Conservation (phyloP, 2,888 invertebrate species). For the Nesidiocoris tenuis region DNA sequence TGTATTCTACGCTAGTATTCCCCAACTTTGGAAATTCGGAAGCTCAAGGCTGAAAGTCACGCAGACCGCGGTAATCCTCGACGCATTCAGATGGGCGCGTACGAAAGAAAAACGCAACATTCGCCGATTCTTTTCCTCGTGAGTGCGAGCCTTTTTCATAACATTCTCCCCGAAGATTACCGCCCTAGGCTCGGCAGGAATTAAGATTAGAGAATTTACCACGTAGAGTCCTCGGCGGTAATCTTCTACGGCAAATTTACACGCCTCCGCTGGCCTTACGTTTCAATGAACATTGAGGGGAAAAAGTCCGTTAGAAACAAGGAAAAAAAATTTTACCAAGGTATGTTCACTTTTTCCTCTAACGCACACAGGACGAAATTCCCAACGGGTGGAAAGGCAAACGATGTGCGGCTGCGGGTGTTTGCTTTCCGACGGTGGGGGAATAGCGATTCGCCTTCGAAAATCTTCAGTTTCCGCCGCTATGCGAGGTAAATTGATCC, state of each 20-base stretch:
- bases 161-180: neutral
- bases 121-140: too few relatives aligned
- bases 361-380: too few relatives aligned
- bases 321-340: too few relatives aligned
- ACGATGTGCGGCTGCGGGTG: neutral
- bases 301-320: too few relatives aligned
- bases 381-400: neutral
- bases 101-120: too few relatives aligned
- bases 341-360: neutral
- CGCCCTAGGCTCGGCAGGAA: neutral
- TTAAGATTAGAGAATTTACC: neutral
- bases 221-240: neutral
- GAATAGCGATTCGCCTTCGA: neutral
- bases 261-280: neutral
- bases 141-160: too few relatives aligned
- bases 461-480: neutral
- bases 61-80: too few relatives aligned
- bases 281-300: too few relatives aligned
- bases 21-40: too few relatives aligned
- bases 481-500: neutral
- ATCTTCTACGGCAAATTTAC: neutral
- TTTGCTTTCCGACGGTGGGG: neutral
- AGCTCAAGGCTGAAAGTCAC: too few relatives aligned
- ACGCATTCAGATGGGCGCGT: too few relatives aligned
- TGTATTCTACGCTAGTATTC: too few relatives aligned